Percentiles rank a stretch among this genome's conserved stretches.
Evolutionary conservation across 2,113 vertebrate genomes (phyloP).

Genomic region (Sialia sialis): DNA sequence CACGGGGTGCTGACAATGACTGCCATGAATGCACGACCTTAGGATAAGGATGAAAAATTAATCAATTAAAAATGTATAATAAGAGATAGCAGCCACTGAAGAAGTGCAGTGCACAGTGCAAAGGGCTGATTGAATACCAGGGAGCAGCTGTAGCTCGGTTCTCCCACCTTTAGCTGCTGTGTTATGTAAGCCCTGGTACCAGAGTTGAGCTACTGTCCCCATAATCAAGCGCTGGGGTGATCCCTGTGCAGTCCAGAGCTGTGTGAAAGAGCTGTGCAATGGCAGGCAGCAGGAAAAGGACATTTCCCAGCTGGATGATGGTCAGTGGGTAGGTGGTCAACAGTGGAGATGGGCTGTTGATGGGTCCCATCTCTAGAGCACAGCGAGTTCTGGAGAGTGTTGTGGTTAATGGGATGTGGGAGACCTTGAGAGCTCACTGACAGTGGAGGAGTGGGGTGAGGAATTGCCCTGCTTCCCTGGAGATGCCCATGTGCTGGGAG

Average conservation of each 20-base stretch:
- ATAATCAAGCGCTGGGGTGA: neutral
- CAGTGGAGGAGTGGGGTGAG: neutral
- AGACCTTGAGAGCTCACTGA: fast-evolving
- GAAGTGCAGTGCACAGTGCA: neutral
- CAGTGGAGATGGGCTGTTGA: neutral
- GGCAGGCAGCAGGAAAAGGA: neutral
- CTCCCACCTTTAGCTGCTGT: neutral
- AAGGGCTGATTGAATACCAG: neutral
- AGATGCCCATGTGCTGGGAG: neutral
- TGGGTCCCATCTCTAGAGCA: neutral
- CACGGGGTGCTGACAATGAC: neutral
- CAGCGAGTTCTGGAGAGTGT: neutral
- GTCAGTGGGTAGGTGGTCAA: neutral
- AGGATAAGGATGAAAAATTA: constrained; percentile 53
- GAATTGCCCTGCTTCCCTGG: fast-evolving
- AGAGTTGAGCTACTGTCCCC: neutral
- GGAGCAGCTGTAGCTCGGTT: neutral
- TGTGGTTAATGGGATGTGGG: neutral
- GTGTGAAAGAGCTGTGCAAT: neutral
- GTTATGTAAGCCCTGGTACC: fast-evolving
- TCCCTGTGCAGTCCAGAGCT: neutral
- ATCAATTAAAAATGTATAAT: constrained; percentile 58
- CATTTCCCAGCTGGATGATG: neutral
- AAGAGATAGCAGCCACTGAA: neutral
- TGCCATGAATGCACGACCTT: neutral